These are phyloP conservation scores for Beroe forskalii DNA, from an alignment of 37 sponge, comb jelly and placozoan species.

Conservation along the genomic window DNA sequence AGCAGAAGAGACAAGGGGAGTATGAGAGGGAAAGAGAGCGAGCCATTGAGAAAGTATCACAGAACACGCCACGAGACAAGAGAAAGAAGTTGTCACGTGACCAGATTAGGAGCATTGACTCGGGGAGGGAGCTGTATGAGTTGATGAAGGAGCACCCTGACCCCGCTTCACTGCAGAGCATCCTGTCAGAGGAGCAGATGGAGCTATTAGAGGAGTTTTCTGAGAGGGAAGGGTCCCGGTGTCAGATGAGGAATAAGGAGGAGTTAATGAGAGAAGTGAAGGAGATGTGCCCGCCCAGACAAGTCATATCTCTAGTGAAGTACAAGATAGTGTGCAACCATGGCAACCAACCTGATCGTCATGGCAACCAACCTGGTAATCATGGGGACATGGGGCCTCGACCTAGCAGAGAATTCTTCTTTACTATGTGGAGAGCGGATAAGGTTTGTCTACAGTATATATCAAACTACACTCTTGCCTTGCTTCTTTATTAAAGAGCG, in stretches of 20 bases:
- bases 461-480: neutral
- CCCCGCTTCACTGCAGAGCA: neutral
- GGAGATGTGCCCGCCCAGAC: neutral
- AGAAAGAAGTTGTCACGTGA: neutral
- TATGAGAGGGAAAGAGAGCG: neutral
- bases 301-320: neutral
- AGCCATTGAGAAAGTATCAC: neutral
- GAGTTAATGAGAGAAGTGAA: neutral
- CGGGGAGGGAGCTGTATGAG: neutral
- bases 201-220: neutral
- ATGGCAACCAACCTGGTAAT: neutral
- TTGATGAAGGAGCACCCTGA: neutral
- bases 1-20: neutral
- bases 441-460: no score
- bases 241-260: neutral
- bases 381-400: no score
- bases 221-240: neutral
- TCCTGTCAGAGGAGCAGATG: neutral
- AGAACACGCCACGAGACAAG: neutral
- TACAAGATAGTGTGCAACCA: neutral
- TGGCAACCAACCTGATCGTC: no score
- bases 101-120: neutral
- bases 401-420: no score
- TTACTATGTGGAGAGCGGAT: constrained; percentile 13
- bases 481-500: no score